These are phyloP conservation scores for Cerceris ruficornis DNA, from an alignment of 2,888 invertebrate genomes.

Conservation along the genomic window DNA sequence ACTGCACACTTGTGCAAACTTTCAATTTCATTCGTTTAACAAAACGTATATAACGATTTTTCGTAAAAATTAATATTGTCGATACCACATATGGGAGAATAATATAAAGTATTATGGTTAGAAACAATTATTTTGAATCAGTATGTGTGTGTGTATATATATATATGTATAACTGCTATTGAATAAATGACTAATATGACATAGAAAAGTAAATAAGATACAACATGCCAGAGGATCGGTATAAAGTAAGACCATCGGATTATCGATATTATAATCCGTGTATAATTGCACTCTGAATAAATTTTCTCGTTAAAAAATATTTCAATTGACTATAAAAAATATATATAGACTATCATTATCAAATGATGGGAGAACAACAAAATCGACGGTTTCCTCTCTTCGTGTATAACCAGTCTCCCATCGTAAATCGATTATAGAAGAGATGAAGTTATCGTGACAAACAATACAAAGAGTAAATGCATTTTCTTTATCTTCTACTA, in stretches of 20 bases:
- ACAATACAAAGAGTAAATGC: slow-evolving; percentile 29
- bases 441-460: slow-evolving; percentile 9
- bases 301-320: slow-evolving; percentile 19
- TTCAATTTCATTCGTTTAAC: slow-evolving; percentile 7
- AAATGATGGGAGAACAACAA: slow-evolving; percentile 16
- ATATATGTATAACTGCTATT: slow-evolving; percentile 3
- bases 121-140: slow-evolving; percentile 2
- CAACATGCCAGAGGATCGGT: slow-evolving; percentile 6
- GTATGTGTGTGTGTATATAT: not conserved
- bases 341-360: slow-evolving; percentile 18
- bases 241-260: slow-evolving; percentile 8
- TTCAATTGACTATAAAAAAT: slow-evolving; percentile 36
- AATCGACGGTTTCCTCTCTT: slow-evolving; percentile 12
- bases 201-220: slow-evolving; percentile 2
- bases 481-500: not conserved
- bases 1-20: slow-evolving; percentile 15
- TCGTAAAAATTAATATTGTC: slow-evolving; percentile 16
- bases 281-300: not conserved
- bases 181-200: slow-evolving; percentile 14
- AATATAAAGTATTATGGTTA: slow-evolving; percentile 3
- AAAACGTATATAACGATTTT: slow-evolving; percentile 9
- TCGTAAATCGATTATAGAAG: slow-evolving; percentile 10
- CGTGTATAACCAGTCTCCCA: slow-evolving; percentile 17
- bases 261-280: slow-evolving; percentile 11
- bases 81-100: not conserved